Base-by-base conservation (phyloP, 92 coral and sea anemone species). In the Bergia sp. region DNA sequence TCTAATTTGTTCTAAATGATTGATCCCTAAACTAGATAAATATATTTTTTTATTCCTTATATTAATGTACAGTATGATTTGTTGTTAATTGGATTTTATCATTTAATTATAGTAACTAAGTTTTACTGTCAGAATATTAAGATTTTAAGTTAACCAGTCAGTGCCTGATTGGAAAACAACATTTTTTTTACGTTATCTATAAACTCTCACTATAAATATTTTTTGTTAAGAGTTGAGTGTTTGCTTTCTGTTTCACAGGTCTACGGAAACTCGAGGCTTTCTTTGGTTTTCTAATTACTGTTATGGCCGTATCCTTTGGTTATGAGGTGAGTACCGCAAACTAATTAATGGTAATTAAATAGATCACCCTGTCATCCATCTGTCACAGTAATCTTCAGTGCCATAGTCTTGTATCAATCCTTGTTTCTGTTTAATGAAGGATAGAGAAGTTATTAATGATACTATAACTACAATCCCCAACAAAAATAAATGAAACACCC, bases 231-330 rank as follows among this genome's bases (percentile, higher is more conserved):
- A 78, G 49, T 38, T 23, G 79, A 47, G 13, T 50, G 76, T 50
- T 66, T 40, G 16, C 39, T 38, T 41, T 49, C 49, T 79, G 16
- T 80, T 53, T 39, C 3, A 44, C 73, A 97, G 99, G 99, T 89
- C 89, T 97, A 49, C 90, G 98, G 82, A 97, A 93, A 90, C 93
- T 97, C 18, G 99, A 97, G 81, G 98, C 94, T 50, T 95, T 97
- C 86, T 97, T 97, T 93, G 97, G 91, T 49, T 79, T 97, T 89
- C 94, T 97, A 23, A 95, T 97, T 67, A 95, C 99, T 23, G 90
- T 94, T 4, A 97, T 97, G 99, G 99, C 99, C 1, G 13, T 95
- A 2, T 85, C 98, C 23, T 97, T 97, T 93, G 98, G 99, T 12
- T 97, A 94, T 88, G 99, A 97, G 99, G 99, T 96, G 76, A 77